Evolutionary conservation across 2,888 invertebrate species (phyloP).

Genomic region (Blera fallax): DNA sequence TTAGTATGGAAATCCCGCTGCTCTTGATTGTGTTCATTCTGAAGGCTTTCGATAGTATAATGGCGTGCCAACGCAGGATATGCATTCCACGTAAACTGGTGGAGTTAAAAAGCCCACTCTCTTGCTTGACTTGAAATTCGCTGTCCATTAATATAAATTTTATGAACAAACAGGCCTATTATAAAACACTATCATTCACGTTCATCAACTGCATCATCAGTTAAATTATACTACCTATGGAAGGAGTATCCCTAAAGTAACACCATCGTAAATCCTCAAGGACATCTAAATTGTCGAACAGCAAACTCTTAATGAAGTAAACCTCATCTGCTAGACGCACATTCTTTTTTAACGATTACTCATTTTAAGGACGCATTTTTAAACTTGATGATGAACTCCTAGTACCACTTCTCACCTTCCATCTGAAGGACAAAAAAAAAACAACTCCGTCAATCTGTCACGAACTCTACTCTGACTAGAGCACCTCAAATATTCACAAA

Average conservation of each 20-base stretch:
- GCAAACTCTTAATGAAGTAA: slow-evolving; percentile 31
- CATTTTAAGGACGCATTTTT: slow-evolving; percentile 27
- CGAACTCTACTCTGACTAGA: slow-evolving; percentile 34
- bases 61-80: too few relatives aligned
- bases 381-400: slow-evolving; percentile 40
- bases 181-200: too few relatives aligned
- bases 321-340: slow-evolving; percentile 12
- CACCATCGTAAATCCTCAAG: not conserved
- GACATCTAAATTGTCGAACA: slow-evolving; percentile 6
- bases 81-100: too few relatives aligned
- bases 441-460: slow-evolving; percentile 46
- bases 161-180: too few relatives aligned
- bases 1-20: too few relatives aligned
- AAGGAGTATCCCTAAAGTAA: not conserved
- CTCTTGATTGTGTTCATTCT: too few relatives aligned
- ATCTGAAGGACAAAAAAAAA: not conserved
- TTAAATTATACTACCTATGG: too few relatives aligned
- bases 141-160: too few relatives aligned
- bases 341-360: slow-evolving; percentile 34
- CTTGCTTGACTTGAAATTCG: not conserved
- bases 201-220: too few relatives aligned
- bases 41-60: too few relatives aligned
- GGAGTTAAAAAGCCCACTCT: too few relatives aligned
- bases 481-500: slow-evolving; percentile 51
- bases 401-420: not conserved